These are phyloP conservation scores for Probosciger aterrimus DNA, from an alignment of 2,113 vertebrate species.

Conservation along the genomic window DNA sequence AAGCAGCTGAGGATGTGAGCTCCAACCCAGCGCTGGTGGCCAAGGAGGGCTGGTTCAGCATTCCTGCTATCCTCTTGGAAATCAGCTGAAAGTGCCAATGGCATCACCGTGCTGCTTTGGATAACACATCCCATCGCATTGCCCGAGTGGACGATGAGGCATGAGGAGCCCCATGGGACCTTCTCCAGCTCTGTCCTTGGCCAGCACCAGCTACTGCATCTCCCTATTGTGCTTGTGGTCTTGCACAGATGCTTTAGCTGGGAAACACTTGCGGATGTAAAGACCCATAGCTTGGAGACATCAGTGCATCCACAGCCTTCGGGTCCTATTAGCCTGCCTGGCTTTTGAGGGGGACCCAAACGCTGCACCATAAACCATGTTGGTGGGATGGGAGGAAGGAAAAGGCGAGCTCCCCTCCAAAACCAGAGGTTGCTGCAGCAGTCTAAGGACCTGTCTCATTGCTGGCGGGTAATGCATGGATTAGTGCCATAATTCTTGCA, in stretches of 20 bases:
- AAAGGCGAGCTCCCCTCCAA: background rate
- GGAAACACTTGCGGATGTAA: background rate
- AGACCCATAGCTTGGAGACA: background rate
- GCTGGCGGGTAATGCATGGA: background rate
- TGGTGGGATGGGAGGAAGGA: background rate
- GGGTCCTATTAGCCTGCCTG: background rate
- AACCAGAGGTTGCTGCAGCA: rapidly evolving
- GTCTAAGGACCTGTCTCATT: rapidly evolving
- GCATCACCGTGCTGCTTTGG: rapidly evolving
- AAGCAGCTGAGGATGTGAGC: background rate
- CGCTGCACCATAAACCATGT: rapidly evolving
- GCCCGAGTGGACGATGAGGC: background rate
- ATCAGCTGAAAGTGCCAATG: rapidly evolving
- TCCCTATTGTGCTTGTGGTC: rapidly evolving
- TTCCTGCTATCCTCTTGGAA: background rate
- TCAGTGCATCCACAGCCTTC: background rate
- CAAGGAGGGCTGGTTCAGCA: background rate
- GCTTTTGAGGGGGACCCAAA: background rate
- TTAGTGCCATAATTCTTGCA: slow-evolving; percentile 24
- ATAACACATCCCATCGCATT: background rate
- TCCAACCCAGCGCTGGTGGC: rapidly evolving
- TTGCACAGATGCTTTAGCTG: background rate
- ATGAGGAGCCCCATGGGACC: background rate
- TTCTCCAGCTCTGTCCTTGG: background rate
- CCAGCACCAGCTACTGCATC: background rate